Base-by-base conservation (phyloP, 2,888 invertebrate genomes). In the Macrophya annulata region DNA sequence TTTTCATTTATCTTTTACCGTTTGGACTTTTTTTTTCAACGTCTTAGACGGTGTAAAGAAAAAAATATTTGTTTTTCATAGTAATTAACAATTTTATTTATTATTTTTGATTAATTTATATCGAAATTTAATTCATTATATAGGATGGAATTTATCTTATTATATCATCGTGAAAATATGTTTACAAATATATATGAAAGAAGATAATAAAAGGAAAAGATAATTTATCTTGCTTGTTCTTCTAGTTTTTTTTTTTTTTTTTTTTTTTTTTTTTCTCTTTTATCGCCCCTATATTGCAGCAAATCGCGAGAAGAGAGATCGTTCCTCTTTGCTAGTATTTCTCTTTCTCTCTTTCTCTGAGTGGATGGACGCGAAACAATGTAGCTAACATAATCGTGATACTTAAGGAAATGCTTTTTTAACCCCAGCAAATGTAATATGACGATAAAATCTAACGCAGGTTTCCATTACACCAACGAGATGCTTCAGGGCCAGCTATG, bases 401-500 rank as follows among this genome's bases (percentile, higher is more conserved):
- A 79, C 79, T 79, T 59, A 79, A 55, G 51, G 37, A 59, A 59
- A 79, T 37, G 51, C 55, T 59, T 79, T 79, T 79, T 79, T 40
- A 79, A 79, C 79, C 79, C 79, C 55, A n/a, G 55, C 43, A 76
- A 59, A 79, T 79, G 79, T 51, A n/a, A 55, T 79, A 79, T 79
- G 79, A 79, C 31, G 79, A 79, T 79, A 79, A 79, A 79, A 55
- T 79, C 79, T 79, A 59, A 79, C 51, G 79, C 59, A 62, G 62
- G 21, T 25, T 21, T 62, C 25, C 62, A 55, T 55, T 55, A 55
- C 55, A 55, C 55, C 55, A 17, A 17, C n/a, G 55, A n/a, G 55
- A n/a, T 55, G n/a, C n/a, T n/a, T 55, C n/a, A 17, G 8, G 55
- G 55, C n/a, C n/a, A 55, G 8, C 55, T n/a, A n/a, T n/a, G 8